Conservation (phyloP, 2,113 vertebrate genomes). For the Anarrhichthys ocellatus region DNA sequence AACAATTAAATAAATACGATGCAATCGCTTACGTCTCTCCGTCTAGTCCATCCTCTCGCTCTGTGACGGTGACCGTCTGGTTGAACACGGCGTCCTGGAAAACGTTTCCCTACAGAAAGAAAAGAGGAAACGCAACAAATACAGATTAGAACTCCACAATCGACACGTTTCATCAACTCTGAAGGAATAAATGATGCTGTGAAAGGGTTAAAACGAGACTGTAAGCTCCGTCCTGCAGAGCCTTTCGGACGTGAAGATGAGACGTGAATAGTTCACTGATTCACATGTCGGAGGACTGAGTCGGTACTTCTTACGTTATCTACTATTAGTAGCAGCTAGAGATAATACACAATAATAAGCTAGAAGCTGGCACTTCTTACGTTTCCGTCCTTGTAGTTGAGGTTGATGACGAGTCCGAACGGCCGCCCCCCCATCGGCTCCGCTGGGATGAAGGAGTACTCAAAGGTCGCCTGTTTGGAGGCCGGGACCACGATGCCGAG, state of each 20-base stretch:
- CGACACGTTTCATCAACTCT: no score
- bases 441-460: constrained; percentile 98
- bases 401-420: constrained; percentile 96
- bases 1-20: not conserved
- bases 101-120: constrained; percentile 86
- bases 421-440: constrained; percentile 98
- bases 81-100: constrained; percentile 99
- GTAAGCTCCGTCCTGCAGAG: no score
- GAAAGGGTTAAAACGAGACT: no score
- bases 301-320: no score
- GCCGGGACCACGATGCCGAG: constrained; percentile 90
- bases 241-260: no score
- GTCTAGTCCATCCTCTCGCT: constrained; percentile 94
- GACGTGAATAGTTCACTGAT: no score
- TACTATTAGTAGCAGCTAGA: no score
- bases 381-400: constrained; percentile 94
- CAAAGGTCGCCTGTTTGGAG: constrained; percentile 94
- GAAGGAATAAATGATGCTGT: no score
- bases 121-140: not conserved
- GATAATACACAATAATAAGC: no score
- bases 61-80: constrained; percentile 96
- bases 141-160: no score
- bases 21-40: constrained; percentile 92
- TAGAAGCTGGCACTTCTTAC: constrained; percentile 75
- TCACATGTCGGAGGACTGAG: no score